A percentile compares a stretch with the other conserved stretches of the same genome.
Evolutionary conservation across 2,888 invertebrate genomes (phyloP).

Genomic region (Euspilapteryx auroguttella): DNA sequence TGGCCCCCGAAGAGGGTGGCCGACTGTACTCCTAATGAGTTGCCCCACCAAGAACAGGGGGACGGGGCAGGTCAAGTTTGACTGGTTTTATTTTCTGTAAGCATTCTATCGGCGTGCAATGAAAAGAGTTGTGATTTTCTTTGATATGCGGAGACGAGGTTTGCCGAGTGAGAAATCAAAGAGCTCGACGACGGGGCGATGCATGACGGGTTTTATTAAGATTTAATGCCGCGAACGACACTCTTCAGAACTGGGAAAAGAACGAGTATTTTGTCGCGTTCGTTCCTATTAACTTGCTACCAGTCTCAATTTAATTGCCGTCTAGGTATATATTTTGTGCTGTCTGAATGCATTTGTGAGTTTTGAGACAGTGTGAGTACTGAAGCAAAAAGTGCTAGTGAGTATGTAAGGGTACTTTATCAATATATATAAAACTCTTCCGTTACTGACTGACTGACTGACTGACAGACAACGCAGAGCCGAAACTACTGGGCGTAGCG

Average conservation of each 20-base stretch:
- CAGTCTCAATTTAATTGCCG: conserved; percentile 5
- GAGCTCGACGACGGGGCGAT: conserved; percentile 43
- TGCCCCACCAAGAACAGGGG: conserved; percentile 16
- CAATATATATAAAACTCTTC: too few relatives aligned
- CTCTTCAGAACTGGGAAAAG: conserved; percentile 56
- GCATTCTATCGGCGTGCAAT: conserved; percentile 56
- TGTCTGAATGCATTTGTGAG: background rate
- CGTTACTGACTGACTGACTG: too few relatives aligned
- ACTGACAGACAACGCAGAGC: too few relatives aligned
- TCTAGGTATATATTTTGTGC: background rate
- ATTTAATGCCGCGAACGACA: conserved; percentile 56
- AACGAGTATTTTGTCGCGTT: conserved; percentile 16
- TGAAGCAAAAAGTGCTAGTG: too few relatives aligned
- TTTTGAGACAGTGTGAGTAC: too few relatives aligned
- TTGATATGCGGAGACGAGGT: conserved; percentile 52
- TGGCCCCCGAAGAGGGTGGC: conserved; percentile 1
- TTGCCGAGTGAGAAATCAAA: conserved; percentile 61
- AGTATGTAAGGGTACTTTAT: too few relatives aligned
- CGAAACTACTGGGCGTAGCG: too few relatives aligned
- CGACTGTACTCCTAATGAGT: background rate
- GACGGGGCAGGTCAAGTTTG: conserved; percentile 25
- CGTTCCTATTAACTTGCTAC: too few relatives aligned
- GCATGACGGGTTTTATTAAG: conserved; percentile 60
- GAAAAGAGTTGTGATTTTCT: conserved; percentile 61
- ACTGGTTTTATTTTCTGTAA: conserved; percentile 31